Evolutionary conservation across 2,797 vertebrate genomes (phyloP).

Genomic region (Sylvia borin): DNA sequence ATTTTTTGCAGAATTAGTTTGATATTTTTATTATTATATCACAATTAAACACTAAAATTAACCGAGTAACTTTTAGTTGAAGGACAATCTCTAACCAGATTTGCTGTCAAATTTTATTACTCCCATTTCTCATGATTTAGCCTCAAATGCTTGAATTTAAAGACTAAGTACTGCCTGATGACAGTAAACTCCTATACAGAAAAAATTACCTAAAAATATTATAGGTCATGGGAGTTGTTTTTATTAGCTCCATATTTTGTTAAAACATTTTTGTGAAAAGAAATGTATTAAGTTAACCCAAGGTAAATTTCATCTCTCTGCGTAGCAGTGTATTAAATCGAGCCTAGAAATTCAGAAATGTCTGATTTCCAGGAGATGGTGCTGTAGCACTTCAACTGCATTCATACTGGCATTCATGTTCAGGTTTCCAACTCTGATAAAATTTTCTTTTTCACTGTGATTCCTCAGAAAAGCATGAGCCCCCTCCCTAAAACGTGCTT

Average conservation of each 20-base stretch:
- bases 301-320: not conserved
- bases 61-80: not conserved
- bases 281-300: not conserved
- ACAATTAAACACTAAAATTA: not conserved
- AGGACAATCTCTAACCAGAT: not conserved
- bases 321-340: not conserved
- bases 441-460: not conserved
- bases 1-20: not conserved
- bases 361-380: conserved; percentile 64
- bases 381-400: conserved; percentile 40
- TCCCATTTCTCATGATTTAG: not conserved
- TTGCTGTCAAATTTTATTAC: not conserved
- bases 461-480: not conserved
- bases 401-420: not conserved
- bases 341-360: not conserved
- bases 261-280: not conserved
- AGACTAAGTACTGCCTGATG: not conserved
- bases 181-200: not conserved
- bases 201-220: not conserved
- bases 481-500: rapidly evolving
- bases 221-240: rapidly evolving
- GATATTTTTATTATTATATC: not conserved
- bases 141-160: not conserved
- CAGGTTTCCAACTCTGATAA: not conserved
- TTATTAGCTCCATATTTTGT: not conserved